These are phyloP conservation scores for Microctonus hyperodae DNA, from an alignment of 2,888 invertebrate genomes.

Conservation along the genomic window DNA sequence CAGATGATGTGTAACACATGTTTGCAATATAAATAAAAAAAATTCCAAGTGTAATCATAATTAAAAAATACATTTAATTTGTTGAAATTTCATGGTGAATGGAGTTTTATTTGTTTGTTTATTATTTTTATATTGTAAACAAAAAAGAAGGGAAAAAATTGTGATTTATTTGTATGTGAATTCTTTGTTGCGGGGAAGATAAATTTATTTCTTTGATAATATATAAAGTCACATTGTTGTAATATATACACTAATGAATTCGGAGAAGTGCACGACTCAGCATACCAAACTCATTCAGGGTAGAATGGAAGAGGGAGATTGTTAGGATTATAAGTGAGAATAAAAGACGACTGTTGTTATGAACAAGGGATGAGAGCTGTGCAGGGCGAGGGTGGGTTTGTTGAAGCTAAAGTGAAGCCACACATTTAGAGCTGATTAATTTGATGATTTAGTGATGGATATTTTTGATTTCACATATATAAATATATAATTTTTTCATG, in stretches of 20 bases:
- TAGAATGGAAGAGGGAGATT: not conserved
- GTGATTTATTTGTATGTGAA: not conserved
- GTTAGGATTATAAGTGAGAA: not conserved
- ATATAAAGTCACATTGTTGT: not conserved
- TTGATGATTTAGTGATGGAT: not conserved
- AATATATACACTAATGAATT: not conserved
- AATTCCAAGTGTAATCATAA: not conserved
- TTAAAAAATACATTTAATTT: too few species aligned
- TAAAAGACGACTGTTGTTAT: not conserved
- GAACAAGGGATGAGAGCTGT: not conserved
- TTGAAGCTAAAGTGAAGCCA: not conserved
- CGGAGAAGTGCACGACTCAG: constrained; percentile 9
- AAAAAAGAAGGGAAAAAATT: not conserved
- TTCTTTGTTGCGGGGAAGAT: not conserved
- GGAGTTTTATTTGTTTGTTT: too few species aligned
- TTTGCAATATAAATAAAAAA: not conserved
- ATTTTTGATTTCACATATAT: not conserved
- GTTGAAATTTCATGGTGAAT: too few species aligned
- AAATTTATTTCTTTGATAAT: not conserved
- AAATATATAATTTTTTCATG: not conserved
- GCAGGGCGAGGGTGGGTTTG: not conserved
- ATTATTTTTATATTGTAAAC: not conserved
- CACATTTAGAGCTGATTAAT: not conserved
- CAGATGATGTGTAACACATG: not conserved
- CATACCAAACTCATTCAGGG: not conserved